Evolutionary conservation across 64 coral and sea anemone genomes (phyloP), one percentile per base, ranked within the genome.

Genomic region (Montipora cactus): DNA sequence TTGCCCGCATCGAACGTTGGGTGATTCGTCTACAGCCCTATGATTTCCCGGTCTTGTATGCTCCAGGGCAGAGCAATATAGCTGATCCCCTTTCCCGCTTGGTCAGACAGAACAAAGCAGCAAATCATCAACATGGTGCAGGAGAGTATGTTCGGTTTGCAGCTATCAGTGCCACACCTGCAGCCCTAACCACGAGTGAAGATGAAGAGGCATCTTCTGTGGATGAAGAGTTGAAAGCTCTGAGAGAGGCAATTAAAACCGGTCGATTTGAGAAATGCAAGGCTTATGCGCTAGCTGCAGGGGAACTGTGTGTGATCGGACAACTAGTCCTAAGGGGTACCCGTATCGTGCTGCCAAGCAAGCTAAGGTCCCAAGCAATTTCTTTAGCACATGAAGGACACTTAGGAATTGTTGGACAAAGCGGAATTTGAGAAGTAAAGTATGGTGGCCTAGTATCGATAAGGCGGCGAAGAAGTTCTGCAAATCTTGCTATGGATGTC

Each of bases 401-500:
- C 52, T 55, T 55, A 55, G 0, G 52, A 55, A 55, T 55, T 55
- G 52, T 55, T 7, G 52, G 52, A 1, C 52, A 5, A 55, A 55
- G 52, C 52, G 9, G 52, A 55, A 55, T 55, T 55, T 55, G 52
- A 55, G 52, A 55, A 55, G 52, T 10, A 55, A 55, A 10, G 89
- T 81, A 64, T 91, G 77, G 53, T 91, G 78, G 90, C 90, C 78
- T 76, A 0, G 90, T 55, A 82, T 91, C 18, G 66, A 82, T 52
- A 91, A 82, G 79, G 90, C 90, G 61, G 90, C 55, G 73, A 79
- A 81, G 68, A 91, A 83, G 51, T 50, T 83, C 21, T 91, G 79
- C 48, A 73, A 75, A 53, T 91, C 79, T 51, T 91, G 78, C 15
- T 83, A 55, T 55, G 52, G 2, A 55, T 55, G 88, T 47, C 88